Percentiles rank a stretch among this genome's conserved stretches.
Evolutionary conservation across 1,140 invertebrate genomes (phyloP).

Genomic region (Sarcophaga peregrina): DNA sequence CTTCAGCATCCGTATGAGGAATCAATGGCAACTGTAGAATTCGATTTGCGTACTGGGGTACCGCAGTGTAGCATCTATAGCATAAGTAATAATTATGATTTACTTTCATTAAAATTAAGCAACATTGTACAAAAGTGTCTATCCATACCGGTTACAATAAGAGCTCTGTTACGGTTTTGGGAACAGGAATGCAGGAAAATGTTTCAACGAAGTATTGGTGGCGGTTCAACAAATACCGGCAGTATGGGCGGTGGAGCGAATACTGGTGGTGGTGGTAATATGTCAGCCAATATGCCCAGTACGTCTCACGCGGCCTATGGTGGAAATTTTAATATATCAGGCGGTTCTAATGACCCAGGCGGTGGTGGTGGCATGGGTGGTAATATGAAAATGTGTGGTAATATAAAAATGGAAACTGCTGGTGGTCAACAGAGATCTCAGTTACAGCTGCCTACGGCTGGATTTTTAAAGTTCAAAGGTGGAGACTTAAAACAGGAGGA

Average conservation of each 20-base stretch:
- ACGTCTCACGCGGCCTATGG: conserved; percentile 45
- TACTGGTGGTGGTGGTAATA: conserved; percentile 66
- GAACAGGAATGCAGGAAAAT: conserved; percentile 70
- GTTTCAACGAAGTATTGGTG: conserved; percentile 64
- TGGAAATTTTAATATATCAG: conserved; percentile 63
- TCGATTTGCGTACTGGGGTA: conserved; percentile 85
- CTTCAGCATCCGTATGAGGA: conserved; percentile 94
- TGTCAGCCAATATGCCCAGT: conserved; percentile 52
- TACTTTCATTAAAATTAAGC: conserved; percentile 78
- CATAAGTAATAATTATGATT: conserved; percentile 69
- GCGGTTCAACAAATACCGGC: conserved; percentile 49
- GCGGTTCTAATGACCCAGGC: conserved; percentile 55
- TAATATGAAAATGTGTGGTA: conserved; percentile 41
- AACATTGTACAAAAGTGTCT: conserved; percentile 90
- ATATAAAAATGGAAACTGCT: conserved; percentile 39
- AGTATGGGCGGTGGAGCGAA: conserved; percentile 65
- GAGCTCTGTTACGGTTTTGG: conserved; percentile 78
- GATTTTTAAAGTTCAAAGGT: conserved; percentile 54
- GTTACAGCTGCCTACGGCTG: conserved; percentile 13
- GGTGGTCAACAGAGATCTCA: conserved; percentile 24
- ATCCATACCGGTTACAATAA: conserved; percentile 88
- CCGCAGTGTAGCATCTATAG: conserved; percentile 76
- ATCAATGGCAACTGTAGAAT: conserved; percentile 90
- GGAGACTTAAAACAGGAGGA: conserved; percentile 42
- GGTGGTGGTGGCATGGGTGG: conserved; percentile 26